Conservation (phyloP, 1,140 invertebrate genomes). For the Laupala kohalensis region DNA sequence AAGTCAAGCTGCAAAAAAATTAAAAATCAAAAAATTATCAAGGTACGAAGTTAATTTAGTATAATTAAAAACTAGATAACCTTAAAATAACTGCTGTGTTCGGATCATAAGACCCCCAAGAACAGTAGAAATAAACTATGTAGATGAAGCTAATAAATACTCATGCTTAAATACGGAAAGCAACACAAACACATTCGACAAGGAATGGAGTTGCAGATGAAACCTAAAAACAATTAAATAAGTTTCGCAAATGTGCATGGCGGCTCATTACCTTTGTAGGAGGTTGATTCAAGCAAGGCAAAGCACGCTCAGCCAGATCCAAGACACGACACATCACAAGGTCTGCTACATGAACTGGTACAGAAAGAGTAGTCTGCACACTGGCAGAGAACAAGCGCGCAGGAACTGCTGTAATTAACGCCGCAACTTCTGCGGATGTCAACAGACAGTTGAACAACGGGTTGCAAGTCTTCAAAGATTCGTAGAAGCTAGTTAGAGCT, state of each 20-base stretch:
- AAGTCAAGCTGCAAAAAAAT: no score
- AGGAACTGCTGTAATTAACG: background rate
- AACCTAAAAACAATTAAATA: background rate
- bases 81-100: no score
- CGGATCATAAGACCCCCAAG: no score
- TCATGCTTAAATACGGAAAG: no score
- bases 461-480: background rate
- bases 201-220: no score
- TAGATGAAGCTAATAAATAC: no score
- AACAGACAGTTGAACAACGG: background rate
- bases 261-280: background rate
- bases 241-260: background rate
- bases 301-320: background rate
- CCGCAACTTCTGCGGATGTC: background rate
- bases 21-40: no score
- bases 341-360: background rate
- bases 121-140: no score
- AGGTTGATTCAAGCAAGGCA: background rate
- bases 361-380: background rate
- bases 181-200: no score
- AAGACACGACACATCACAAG: background rate
- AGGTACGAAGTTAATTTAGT: no score
- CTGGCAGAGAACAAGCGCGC: background rate
- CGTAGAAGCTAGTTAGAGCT: background rate
- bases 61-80: no score